phyloP scores from a whole-genome alignment of 2,888 invertebrate genomes.

The Pandemis cinnamomeana region DNA sequence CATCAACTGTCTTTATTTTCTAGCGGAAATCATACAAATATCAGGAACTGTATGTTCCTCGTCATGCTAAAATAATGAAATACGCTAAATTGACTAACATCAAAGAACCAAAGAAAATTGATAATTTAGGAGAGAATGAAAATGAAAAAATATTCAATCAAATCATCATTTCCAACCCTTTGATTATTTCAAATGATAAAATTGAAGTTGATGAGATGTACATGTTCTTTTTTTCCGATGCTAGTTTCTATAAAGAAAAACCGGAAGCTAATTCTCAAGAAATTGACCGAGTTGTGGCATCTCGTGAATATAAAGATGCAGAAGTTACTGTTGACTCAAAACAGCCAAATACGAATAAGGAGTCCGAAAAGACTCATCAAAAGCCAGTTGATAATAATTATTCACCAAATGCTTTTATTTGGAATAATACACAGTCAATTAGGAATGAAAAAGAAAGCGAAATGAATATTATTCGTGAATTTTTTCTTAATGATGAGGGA shows the following conservation, averaged over 20 bases:
- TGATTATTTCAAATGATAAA: constrained; percentile 45
- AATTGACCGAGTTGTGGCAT: neutral
- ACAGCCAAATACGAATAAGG: neutral
- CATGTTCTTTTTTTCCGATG: constrained; percentile 50
- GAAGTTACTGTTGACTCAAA: neutral
- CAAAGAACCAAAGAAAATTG: constrained; percentile 31
- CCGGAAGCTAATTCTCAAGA: neutral
- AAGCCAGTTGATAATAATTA: constrained; percentile 17
- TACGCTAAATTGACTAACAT: constrained; percentile 47
- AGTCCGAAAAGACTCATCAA: neutral
- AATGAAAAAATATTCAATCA: constrained; percentile 30
- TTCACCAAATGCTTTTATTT: neutral
- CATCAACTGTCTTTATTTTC: constrained; percentile 52
- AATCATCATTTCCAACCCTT: constrained; percentile 49
- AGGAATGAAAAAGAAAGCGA: neutral
- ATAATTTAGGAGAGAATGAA: neutral
- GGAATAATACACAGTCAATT: neutral
- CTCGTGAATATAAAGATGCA: neutral
- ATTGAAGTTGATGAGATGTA: constrained; percentile 46
- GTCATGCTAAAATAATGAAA: constrained; percentile 52
- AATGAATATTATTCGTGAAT: neutral
- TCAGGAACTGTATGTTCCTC: constrained; percentile 60
- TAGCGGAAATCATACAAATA: constrained; percentile 69
- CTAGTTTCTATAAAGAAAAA: constrained; percentile 38
- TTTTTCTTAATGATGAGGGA: neutral